These are phyloP conservation scores for Orycteropus afer DNA, from an alignment of 2,113 vertebrate genomes.

Conservation along the genomic window DNA sequence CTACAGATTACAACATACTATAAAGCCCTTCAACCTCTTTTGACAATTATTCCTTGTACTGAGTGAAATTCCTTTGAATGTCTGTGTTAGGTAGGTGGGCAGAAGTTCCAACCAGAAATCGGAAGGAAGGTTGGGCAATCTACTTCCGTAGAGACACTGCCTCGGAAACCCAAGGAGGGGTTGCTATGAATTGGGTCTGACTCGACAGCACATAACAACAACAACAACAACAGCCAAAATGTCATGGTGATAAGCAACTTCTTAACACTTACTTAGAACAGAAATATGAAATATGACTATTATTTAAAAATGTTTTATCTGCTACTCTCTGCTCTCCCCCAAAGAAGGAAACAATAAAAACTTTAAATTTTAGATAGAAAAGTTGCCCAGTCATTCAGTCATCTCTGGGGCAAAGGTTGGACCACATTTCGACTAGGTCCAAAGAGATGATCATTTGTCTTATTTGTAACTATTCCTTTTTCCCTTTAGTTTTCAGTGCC, in stretches of 20 bases:
- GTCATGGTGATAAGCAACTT: background rate
- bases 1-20: background rate
- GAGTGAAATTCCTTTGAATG: background rate
- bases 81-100: background rate
- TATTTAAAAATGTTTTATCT: slow-evolving; percentile 15
- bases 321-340: background rate
- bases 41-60: background rate
- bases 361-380: slow-evolving; percentile 42
- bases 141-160: too few relatives aligned
- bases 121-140: too few relatives aligned
- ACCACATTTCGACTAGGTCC: background rate
- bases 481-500: slow-evolving; percentile 49
- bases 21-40: background rate
- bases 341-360: background rate
- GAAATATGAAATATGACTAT: background rate
- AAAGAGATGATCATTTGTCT: background rate
- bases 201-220: too few relatives aligned
- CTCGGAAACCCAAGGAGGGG: too few relatives aligned
- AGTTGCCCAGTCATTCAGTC: slow-evolving; percentile 61
- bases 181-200: too few relatives aligned
- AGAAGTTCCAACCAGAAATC: slow-evolving; percentile 28
- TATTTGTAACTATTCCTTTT: slow-evolving; percentile 1
- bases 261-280: background rate
- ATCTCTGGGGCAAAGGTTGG: slow-evolving; percentile 30
- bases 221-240: background rate